phyloP scores from a whole-genome alignment of 1,140 invertebrate genomes.

The Agrypnia vestita region DNA sequence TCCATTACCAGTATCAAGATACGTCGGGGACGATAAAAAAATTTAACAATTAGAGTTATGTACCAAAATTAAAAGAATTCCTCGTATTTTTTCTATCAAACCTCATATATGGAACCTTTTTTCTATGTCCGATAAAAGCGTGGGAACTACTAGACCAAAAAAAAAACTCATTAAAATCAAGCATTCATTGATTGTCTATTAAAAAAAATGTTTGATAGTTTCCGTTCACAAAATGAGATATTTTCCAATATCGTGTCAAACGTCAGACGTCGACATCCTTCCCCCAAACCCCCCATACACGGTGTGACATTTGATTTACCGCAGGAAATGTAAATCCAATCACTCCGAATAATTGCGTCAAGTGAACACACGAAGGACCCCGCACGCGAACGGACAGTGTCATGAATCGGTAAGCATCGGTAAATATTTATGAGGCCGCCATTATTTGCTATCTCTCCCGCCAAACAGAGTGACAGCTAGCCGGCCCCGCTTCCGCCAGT shows the following conservation, averaged over 20 bases:
- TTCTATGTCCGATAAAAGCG: no score
- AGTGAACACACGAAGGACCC: not conserved
- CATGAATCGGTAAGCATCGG: constrained; percentile 16
- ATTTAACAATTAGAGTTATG: no score
- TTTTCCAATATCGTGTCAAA: no score
- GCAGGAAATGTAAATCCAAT: constrained; percentile 22
- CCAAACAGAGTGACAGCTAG: not conserved
- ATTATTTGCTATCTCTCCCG: constrained; percentile 9
- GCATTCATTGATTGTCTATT: not conserved
- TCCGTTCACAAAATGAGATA: not conserved
- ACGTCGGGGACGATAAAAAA: no score
- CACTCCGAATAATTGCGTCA: not conserved
- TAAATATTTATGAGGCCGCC: constrained; percentile 17
- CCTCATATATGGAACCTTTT: no score
- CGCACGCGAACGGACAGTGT: not conserved
- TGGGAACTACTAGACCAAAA: no score
- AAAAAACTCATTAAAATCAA: no score
- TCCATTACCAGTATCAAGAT: no score
- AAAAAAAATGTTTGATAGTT: not conserved
- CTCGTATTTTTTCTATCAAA: no score
- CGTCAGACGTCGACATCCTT: not conserved
- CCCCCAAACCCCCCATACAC: constrained; percentile 14
- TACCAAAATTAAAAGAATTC: no score
- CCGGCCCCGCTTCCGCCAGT: constrained; percentile 14
- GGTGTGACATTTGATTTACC: not conserved